Base-by-base conservation (phyloP, 2,888 invertebrate genomes). In the Drepana falcataria region DNA sequence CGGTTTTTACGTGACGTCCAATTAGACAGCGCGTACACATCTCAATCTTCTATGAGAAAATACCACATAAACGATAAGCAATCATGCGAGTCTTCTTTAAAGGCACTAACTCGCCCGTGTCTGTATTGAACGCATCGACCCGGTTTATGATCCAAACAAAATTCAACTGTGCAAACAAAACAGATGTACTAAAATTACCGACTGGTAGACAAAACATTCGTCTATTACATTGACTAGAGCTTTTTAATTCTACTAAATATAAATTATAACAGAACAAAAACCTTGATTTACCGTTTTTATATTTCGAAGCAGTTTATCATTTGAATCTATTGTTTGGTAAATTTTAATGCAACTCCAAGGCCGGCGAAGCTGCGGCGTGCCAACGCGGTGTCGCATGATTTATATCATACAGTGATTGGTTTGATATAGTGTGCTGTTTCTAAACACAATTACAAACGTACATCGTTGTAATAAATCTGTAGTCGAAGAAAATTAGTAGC, bases 291-390 rank as follows among this genome's bases (percentile, higher is more conserved):
- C 52, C 48, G 49, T 52, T 54, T 51, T 49, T 52, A 54, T 61
- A 59, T 63, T 60, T 77, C 68, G 65, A 74, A 74, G 73, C 65
- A 68, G 67, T 65, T 66, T 66, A 65, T 67, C 59, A 67, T 64
- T 66, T 71, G 66, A 64, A 49, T 57, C 65, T 69, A 79, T 78
- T 75, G 77, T 79, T 76, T 68, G 66, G 65, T 66, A n/a, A 72
- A 59, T 75, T 75, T 75, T 77, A 77, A 79, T 75, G 72, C 72
- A 65, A 58, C 59, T 66, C 64, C 83, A 79, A 83, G 83, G 85
- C 68, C 77, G 63, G 52, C 55, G 52, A 59, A 57, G 61, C 61
- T 61, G 59, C 56, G 49, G 68, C 65, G 77, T 79, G 83, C 83
- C 85, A 84, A 83, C 75, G 78, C 69, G 66, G 65, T 77, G 68